phyloP scores from a whole-genome alignment of 2,888 invertebrate species.

The Drosophila meridiana region DNA sequence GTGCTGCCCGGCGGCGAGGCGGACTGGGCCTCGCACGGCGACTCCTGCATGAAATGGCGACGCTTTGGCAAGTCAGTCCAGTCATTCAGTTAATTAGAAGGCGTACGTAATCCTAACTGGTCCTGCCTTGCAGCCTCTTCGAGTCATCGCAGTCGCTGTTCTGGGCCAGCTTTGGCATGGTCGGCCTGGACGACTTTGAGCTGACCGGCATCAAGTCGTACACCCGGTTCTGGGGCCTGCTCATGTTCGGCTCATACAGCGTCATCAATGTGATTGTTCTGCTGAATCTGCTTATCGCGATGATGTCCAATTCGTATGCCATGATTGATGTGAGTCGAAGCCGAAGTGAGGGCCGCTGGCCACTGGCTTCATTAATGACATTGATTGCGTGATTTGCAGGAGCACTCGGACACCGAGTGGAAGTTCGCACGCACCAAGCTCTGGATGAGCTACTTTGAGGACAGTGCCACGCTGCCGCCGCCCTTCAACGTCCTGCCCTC shows the following conservation, averaged over 20 bases:
- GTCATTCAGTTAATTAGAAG: constrained; percentile 59
- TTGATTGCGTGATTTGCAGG: constrained; percentile 86
- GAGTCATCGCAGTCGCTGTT: constrained; percentile 97
- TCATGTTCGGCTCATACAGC: constrained; percentile 98
- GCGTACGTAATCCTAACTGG: background rate
- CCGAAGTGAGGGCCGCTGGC: background rate
- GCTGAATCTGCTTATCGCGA: constrained; percentile 97
- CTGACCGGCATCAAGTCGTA: constrained; percentile 94
- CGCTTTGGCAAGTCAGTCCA: constrained; percentile 92
- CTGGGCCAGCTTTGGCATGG: constrained; percentile 98
- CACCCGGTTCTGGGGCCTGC: constrained; percentile 96
- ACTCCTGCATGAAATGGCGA: constrained; percentile 94
- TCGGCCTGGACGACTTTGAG: constrained; percentile 95
- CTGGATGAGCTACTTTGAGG: constrained; percentile 98
- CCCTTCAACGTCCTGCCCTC: constrained; percentile 97
- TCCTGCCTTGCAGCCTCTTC: constrained; percentile 89
- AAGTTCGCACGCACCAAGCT: constrained; percentile 97
- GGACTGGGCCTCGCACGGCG: constrained; percentile 91
- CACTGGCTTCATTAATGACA: constrained; percentile 9
- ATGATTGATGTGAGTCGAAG: constrained; percentile 92
- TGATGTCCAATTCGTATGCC: constrained; percentile 99
- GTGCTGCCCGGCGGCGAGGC: constrained; percentile 89
- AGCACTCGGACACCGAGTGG: constrained; percentile 98
- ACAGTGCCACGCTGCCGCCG: constrained; percentile 94
- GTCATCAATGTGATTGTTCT: constrained; percentile 97